phyloP scores from a whole-genome alignment of 2,888 invertebrate genomes.

The Drosophila neotestacea region DNA sequence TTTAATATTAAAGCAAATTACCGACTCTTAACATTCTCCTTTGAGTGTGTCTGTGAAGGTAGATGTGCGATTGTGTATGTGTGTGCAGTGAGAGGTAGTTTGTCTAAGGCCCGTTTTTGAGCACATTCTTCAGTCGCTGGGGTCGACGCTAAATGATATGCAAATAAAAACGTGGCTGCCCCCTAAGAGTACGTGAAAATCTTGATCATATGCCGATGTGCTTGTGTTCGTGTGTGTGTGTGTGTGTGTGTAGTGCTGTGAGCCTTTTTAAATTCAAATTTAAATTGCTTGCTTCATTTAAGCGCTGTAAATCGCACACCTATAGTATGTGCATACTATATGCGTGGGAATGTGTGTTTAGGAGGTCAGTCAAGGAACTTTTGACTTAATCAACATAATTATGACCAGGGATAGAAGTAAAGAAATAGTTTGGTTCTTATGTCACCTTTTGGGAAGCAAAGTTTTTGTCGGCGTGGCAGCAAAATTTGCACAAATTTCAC shows the following conservation, averaged over 20 bases:
- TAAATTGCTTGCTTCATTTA: constrained; percentile 75
- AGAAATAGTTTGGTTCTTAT: background rate
- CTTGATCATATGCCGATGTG: constrained; percentile 9
- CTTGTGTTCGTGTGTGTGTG: background rate
- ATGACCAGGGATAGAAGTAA: constrained; percentile 33
- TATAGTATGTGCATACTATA: constrained; percentile 24
- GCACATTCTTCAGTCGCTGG: constrained; percentile 59
- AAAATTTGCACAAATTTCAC: constrained; percentile 41
- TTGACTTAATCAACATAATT: constrained; percentile 71
- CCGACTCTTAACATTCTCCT: constrained; percentile 37
- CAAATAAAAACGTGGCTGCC: constrained; percentile 70
- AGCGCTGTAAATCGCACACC: constrained; percentile 42
- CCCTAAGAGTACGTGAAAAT: constrained; percentile 40
- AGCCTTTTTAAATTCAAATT: constrained; percentile 74
- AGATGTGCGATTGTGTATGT: constrained; percentile 10
- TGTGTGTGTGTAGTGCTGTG: constrained; percentile 4
- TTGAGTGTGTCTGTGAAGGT: constrained; percentile 10
- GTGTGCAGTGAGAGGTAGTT: constrained; percentile 60
- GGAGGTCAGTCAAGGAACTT: constrained; percentile 36
- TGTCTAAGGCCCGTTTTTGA: constrained; percentile 54
- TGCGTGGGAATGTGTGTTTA: constrained; percentile 18
- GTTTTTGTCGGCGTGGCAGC: constrained; percentile 34
- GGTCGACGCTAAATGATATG: constrained; percentile 72
- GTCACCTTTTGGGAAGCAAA: constrained; percentile 43
- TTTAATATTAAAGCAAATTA: constrained; percentile 81